Conservation (phyloP, 1,140 invertebrate genomes). For the Plectrocnemia conspersa region DNA sequence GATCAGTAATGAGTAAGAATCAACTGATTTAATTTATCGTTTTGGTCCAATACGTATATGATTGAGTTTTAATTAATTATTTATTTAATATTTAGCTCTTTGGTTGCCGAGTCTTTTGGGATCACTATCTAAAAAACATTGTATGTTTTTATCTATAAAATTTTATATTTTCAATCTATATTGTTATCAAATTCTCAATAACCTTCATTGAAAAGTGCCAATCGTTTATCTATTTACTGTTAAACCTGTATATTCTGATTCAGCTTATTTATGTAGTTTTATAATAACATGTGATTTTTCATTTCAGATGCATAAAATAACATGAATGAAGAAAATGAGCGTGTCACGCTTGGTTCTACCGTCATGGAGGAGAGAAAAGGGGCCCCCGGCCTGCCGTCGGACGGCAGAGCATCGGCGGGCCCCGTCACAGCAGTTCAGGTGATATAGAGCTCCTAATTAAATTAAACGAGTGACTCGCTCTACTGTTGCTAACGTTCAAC, state of each 20-base stretch:
- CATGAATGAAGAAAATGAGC: constrained; percentile 35
- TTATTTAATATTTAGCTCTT: too few relatives aligned
- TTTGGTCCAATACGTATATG: too few relatives aligned
- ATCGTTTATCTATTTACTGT: too few relatives aligned
- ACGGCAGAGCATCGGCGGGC: constrained; percentile 33
- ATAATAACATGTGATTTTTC: constrained; percentile 8
- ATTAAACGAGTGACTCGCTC: background rate
- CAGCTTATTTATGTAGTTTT: background rate
- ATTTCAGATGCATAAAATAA: constrained; percentile 35
- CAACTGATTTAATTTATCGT: too few relatives aligned
- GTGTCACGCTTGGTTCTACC: constrained; percentile 30
- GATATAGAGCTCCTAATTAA: background rate
- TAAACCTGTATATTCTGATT: background rate
- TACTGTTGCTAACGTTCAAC: background rate
- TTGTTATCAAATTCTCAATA: background rate
- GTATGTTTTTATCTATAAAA: too few relatives aligned
- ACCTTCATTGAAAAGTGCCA: background rate
- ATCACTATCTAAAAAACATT: too few relatives aligned
- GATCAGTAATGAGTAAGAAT: too few relatives aligned
- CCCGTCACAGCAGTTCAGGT: constrained; percentile 29
- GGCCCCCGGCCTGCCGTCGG: constrained; percentile 33
- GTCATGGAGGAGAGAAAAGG: constrained; percentile 31
- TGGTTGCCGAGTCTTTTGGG: too few relatives aligned
- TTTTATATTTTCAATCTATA: too few relatives aligned
- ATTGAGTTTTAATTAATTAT: too few relatives aligned